These are phyloP conservation scores for Camponotus fellah DNA, from an alignment of 2,888 invertebrate species.

Conservation along the genomic window DNA sequence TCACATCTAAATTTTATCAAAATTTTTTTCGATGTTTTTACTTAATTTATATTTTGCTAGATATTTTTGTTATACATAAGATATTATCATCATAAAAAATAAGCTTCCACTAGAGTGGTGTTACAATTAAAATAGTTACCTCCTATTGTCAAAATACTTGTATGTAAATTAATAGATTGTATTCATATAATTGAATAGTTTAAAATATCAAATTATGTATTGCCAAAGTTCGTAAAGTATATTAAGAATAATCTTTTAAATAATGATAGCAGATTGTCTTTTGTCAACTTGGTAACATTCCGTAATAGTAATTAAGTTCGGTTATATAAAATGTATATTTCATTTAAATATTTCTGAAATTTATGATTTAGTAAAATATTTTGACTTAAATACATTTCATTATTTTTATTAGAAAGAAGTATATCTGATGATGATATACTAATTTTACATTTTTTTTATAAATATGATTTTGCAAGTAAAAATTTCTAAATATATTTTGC, in stretches of 20 bases:
- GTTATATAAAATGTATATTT: not conserved
- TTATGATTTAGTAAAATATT: conserved; percentile 2
- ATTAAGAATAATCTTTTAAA: not conserved
- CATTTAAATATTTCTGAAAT: conserved; percentile 18
- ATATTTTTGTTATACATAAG: not conserved
- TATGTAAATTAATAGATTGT: conserved; percentile 9
- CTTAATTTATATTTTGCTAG: conserved; percentile 8
- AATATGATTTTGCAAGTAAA: conserved; percentile 12
- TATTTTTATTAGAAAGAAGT: not conserved
- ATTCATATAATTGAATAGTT: not conserved
- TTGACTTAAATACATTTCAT: conserved; percentile 20
- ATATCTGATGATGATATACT: not conserved
- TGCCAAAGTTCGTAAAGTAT: conserved; percentile 28
- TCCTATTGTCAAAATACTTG: not conserved
- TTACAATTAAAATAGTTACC: conserved; percentile 18
- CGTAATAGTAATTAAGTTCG: conserved; percentile 6
- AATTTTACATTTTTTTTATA: conserved; percentile 23
- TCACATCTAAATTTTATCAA: not conserved
- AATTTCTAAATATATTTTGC: not conserved
- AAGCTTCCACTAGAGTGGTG: too few species aligned
- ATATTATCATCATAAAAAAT: not conserved
- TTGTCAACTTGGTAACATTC: conserved; percentile 30
- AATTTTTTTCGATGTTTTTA: not conserved
- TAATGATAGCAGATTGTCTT: not conserved
- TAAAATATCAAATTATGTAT: not conserved